Conservation (phyloP, 2,888 invertebrate species). For the Drosophila neotestacea region DNA sequence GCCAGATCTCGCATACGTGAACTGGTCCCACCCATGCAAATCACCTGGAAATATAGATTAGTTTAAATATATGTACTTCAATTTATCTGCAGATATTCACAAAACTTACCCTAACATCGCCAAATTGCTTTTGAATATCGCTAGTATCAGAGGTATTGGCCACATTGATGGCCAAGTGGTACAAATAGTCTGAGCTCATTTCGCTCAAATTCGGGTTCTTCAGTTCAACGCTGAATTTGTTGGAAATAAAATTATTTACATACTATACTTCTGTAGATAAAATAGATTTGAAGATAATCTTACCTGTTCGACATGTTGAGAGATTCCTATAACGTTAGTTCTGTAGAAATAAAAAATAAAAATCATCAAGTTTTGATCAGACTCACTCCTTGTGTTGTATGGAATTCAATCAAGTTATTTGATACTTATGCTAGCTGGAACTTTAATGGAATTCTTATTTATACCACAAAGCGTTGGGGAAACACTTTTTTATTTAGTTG, state of each 20-base stretch:
- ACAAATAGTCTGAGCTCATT: constrained; percentile 89
- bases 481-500: too few relatives aligned
- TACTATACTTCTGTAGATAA: background rate
- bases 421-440: too few relatives aligned
- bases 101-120: constrained; percentile 92
- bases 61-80: background rate
- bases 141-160: constrained; percentile 89
- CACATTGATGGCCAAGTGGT: constrained; percentile 95
- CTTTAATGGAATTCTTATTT: too few relatives aligned
- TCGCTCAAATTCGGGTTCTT: constrained; percentile 62
- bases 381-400: too few relatives aligned
- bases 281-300: background rate
- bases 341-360: background rate
- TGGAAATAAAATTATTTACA: background rate
- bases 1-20: constrained; percentile 96
- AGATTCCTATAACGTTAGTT: background rate
- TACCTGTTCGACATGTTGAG: background rate
- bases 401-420: too few relatives aligned
- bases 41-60: constrained; percentile 88
- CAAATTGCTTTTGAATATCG: constrained; percentile 95
- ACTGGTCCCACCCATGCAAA: constrained; percentile 97
- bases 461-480: too few relatives aligned
- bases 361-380: too few relatives aligned
- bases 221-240: constrained; percentile 20
- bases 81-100: too few relatives aligned